These are phyloP conservation scores for Suillia variegata DNA, from an alignment of 2,888 invertebrate genomes.

Conservation along the genomic window DNA sequence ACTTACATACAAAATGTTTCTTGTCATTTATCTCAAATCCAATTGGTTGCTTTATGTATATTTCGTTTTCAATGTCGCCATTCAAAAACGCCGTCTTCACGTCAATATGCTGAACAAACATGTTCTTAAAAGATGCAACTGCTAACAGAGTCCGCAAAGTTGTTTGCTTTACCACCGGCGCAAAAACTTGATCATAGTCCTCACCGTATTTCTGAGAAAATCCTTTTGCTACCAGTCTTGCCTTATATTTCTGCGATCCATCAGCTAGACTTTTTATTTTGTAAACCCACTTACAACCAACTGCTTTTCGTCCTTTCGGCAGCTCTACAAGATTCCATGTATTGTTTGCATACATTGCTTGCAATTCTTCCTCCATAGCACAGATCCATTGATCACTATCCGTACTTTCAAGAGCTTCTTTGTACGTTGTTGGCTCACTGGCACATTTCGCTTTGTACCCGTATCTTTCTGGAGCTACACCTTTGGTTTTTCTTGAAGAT, in stretches of 20 bases:
- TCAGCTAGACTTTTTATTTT: constrained; percentile 12
- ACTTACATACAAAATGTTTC: constrained; percentile 5
- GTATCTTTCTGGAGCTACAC: no score
- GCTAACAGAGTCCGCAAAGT: no score
- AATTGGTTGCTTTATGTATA: constrained; percentile 13
- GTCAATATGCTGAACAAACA: no score
- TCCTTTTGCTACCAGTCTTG: constrained; percentile 17
- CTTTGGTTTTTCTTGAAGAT: no score
- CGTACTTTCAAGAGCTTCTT: no score
- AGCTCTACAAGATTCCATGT: constrained; percentile 3
- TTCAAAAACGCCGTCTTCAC: constrained; percentile 17
- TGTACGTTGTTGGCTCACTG: no score
- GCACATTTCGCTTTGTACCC: no score
- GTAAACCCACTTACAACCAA: constrained; percentile 21
- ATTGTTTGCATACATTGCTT: neutral
- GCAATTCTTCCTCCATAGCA: no score
- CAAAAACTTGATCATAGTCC: constrained; percentile 18
- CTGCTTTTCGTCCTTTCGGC: constrained; percentile 6
- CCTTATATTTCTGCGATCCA: no score
- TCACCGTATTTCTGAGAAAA: constrained; percentile 19
- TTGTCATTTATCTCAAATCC: constrained; percentile 5
- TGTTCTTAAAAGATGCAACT: no score
- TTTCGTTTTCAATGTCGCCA: constrained; percentile 11
- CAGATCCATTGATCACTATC: no score
- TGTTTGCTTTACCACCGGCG: constrained; percentile 9